Conservation (phyloP, 2,888 invertebrate genomes). For the Craniophora ligustri region DNA sequence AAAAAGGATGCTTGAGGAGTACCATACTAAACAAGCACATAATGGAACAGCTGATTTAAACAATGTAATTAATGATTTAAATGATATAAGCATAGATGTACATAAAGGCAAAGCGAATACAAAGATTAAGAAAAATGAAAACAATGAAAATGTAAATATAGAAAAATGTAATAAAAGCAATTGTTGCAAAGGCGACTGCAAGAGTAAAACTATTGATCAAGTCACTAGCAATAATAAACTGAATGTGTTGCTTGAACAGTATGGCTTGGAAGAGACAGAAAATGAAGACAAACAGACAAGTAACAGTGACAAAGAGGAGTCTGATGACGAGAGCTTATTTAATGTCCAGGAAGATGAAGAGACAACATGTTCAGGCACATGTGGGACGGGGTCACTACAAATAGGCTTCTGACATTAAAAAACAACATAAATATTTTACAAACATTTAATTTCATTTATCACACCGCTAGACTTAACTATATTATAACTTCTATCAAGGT, state of each 20-base stretch:
- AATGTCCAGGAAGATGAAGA: conserved; percentile 68
- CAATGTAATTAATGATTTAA: conserved; percentile 66
- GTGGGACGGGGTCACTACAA: conserved; percentile 67
- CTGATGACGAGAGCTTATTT: conserved; percentile 61
- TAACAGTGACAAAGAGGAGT: conserved; percentile 28
- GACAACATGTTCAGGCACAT: conserved; percentile 74
- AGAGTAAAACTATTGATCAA: conserved; percentile 48
- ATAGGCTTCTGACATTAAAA: conserved; percentile 51
- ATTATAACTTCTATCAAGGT: conserved; percentile 23
- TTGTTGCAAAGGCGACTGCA: conserved; percentile 64
- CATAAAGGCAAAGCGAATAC: conserved; percentile 53
- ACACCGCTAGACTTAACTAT: conserved; percentile 49
- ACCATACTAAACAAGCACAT: conserved; percentile 69
- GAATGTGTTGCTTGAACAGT: conserved; percentile 68
- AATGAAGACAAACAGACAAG: conserved; percentile 15
- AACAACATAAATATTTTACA: conserved; percentile 16
- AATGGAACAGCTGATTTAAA: conserved; percentile 47
- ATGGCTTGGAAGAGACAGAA: conserved; percentile 62
- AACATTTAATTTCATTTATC: conserved; percentile 46
- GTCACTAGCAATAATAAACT: conserved; percentile 64
- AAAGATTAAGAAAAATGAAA: conserved; percentile 50
- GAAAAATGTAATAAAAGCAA: conserved; percentile 49
- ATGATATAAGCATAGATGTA: conserved; percentile 53
- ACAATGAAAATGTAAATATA: conserved; percentile 28
- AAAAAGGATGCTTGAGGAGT: conserved; percentile 90